Base-by-base conservation (phyloP, 2,113 vertebrate species). In the Chloropsis hardwickii region DNA sequence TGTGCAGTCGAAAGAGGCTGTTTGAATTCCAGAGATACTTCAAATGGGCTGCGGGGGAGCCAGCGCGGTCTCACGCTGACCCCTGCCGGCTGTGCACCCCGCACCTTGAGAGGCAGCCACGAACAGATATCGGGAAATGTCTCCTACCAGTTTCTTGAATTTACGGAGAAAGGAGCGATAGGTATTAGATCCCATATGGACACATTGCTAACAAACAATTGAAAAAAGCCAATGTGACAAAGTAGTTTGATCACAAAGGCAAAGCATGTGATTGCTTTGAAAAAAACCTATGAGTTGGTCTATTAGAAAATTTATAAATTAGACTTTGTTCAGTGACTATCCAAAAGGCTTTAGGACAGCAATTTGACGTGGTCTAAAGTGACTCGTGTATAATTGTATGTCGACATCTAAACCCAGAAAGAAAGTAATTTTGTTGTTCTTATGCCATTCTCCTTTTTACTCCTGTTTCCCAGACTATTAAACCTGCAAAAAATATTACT, bases 31-130 rank as follows among this genome's bases (percentile, higher is more conserved):
- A 18, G 16, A 5, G 53, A 9, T 11, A 2, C 14, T 48, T 44
- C 2, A 7, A 7, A 27, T 35, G 16, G 12, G 6, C 2, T 4
- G 47, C 4, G 0, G 22, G 48, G 40, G 5, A 56, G 16, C 8
- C 37, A 48, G n/a, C 3, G 0, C 2, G 10, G 86, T 95, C 82
- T 87, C 62, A 50, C 19, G 67, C 40, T 89, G 94, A 82, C 90
- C 69, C 88, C 95, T 96, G 62, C 88, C 1, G 73, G 76, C n/a
- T 48, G 48, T 0, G 16, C 4, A 1, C 6, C 35, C 35, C 9
- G 1, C 22, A 44, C 1, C 1, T 28, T 61, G 40, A 0, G 0
- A 6, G 14, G 11, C n/a, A 27, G 2, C 6, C 42, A 9, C 8
- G 0, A 0, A 4, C 33, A 9, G 54, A 21, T 5, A 3, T 0